Conservation (phyloP, 2,113 vertebrate genomes). For the Lichenostomus cassidix region DNA sequence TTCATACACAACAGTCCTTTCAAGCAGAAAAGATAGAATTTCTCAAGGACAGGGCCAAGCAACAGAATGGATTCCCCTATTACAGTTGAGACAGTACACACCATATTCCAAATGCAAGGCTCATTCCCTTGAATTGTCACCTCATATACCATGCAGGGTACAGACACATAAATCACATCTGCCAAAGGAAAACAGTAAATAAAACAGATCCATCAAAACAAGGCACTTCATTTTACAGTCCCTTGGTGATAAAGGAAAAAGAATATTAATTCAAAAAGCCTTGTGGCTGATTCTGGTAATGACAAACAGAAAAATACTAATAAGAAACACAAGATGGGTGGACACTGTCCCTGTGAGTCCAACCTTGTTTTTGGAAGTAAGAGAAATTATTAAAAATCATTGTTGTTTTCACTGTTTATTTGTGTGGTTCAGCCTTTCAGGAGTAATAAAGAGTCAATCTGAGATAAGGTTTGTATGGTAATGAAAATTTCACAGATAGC, state of each 20-base stretch:
- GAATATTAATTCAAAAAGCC: not conserved
- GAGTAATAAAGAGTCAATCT: not conserved
- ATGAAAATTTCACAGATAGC: not conserved
- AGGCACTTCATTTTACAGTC: not conserved
- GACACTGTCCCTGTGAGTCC: not conserved
- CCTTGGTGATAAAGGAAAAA: not conserved
- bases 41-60: not conserved
- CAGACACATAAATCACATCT: not conserved
- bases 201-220: not conserved
- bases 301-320: not conserved
- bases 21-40: not conserved
- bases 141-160: not conserved
- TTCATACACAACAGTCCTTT: not conserved
- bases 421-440: not conserved
- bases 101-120: not conserved
- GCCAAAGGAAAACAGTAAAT: not conserved
- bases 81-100: not conserved
- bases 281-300: not conserved
- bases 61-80: not conserved
- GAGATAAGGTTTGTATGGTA: not conserved
- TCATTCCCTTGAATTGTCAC: not conserved
- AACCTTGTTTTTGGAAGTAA: not conserved
- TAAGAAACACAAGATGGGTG: not conserved
- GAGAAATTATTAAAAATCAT: not conserved
- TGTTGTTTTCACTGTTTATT: not conserved